Conservation (phyloP, 2,888 invertebrate species). For the Hirtodrosophila histrioides region DNA sequence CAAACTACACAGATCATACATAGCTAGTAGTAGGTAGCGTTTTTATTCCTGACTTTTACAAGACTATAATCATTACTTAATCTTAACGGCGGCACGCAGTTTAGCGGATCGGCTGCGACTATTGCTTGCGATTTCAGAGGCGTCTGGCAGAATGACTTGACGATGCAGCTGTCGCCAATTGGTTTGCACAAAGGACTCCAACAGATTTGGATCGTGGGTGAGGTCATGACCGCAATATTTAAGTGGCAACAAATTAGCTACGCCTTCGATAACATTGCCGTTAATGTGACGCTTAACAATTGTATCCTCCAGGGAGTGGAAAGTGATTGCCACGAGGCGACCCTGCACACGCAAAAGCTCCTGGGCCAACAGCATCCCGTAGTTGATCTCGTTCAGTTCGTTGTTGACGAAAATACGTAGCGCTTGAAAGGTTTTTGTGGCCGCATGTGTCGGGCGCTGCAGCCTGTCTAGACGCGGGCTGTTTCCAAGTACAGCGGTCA, state of each 20-base stretch:
- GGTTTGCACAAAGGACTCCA: slow-evolving; percentile 87
- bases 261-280: slow-evolving; percentile 90
- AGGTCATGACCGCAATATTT: slow-evolving; percentile 88
- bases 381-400: slow-evolving; percentile 97
- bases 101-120: slow-evolving; percentile 95
- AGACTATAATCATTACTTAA: slow-evolving; percentile 78
- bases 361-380: slow-evolving; percentile 91
- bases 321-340: slow-evolving; percentile 91
- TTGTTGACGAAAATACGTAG: slow-evolving; percentile 97
- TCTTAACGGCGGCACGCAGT: slow-evolving; percentile 92
- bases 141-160: slow-evolving; percentile 90
- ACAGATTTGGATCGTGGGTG: slow-evolving; percentile 86
- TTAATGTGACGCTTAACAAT: slow-evolving; percentile 95
- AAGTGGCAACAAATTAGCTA: slow-evolving; percentile 89
- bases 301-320: slow-evolving; percentile 97
- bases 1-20: not conserved
- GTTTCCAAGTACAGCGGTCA: slow-evolving; percentile 87
- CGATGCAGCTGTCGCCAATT: slow-evolving; percentile 92
- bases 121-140: slow-evolving; percentile 90
- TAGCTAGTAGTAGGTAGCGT: not conserved
- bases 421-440: slow-evolving; percentile 97
- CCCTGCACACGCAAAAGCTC: slow-evolving; percentile 92
- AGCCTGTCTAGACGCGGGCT: slow-evolving; percentile 89
- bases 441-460: slow-evolving; percentile 90
- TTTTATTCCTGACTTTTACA: slow-evolving; percentile 52